Evolutionary conservation across 2,888 invertebrate genomes (phyloP).

Genomic region (Calliphora vomitoria): DNA sequence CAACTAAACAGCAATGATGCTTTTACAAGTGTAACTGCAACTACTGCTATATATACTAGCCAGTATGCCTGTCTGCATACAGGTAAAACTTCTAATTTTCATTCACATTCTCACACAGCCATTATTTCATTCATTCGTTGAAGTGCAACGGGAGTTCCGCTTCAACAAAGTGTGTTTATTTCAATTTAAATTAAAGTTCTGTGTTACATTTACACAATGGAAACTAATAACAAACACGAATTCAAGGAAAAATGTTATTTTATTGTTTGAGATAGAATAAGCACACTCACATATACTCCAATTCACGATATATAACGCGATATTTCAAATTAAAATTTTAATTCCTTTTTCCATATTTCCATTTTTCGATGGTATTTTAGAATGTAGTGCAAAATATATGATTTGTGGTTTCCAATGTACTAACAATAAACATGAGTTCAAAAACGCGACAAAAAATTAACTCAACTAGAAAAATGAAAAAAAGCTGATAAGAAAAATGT

Average conservation of each 20-base stretch:
- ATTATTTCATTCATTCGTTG: constrained; percentile 11
- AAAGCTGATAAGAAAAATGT: too few relatives aligned
- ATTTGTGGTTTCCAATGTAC: too few relatives aligned
- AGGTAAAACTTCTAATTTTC: constrained; percentile 7
- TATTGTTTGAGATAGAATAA: constrained; percentile 34
- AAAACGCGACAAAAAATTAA: too few relatives aligned
- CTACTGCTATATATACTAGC: too few relatives aligned
- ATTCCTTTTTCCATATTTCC: too few relatives aligned
- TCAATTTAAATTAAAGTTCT: constrained; percentile 80
- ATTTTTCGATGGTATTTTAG: too few relatives aligned
- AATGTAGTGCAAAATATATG: too few relatives aligned
- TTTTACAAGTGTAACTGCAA: constrained; percentile 15
- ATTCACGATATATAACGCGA: too few relatives aligned
- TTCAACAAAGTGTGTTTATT: constrained; percentile 76
- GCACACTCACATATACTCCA: neutral
- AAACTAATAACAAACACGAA: constrained; percentile 30
- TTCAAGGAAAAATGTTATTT: constrained; percentile 40
- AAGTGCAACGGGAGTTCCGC: constrained; percentile 66
- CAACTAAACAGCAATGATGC: neutral
- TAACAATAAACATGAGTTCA: too few relatives aligned
- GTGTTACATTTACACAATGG: constrained; percentile 70
- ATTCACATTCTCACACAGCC: neutral
- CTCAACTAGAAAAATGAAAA: too few relatives aligned
- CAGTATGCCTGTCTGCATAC: neutral
- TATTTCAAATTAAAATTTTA: too few relatives aligned